These are phyloP conservation scores for Zaprionus africanus DNA, from an alignment of 1,140 invertebrate species.

Conservation along the genomic window DNA sequence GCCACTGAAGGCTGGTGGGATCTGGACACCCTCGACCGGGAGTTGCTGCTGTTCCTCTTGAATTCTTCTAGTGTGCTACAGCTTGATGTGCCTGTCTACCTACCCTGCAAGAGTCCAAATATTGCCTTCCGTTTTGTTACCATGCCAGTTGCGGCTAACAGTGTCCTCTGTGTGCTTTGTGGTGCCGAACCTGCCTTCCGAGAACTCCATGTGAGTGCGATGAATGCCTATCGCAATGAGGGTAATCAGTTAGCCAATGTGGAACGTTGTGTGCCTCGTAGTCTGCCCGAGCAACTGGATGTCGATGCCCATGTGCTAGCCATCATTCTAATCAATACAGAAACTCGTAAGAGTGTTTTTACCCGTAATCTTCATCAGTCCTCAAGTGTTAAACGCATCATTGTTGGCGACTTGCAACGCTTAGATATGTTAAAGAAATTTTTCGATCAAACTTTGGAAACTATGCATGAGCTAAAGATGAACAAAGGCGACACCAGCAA, in stretches of 20 bases:
- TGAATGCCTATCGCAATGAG: conserved; percentile 66
- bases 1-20: conserved; percentile 93
- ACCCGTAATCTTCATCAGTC: conserved; percentile 71
- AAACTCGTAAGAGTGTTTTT: conserved; percentile 64
- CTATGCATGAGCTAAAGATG: conserved; percentile 48
- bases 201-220: conserved; percentile 64
- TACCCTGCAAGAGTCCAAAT: conserved; percentile 91
- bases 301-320: conserved; percentile 72
- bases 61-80: conserved; percentile 86
- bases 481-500: neutral
- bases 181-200: conserved; percentile 71
- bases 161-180: conserved; percentile 71
- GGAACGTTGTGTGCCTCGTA: conserved; percentile 69
- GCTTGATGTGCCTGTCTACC: conserved; percentile 90
- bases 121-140: conserved; percentile 78
- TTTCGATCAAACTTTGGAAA: conserved; percentile 72
- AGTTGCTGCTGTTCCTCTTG: conserved; percentile 88
- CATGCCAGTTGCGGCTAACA: conserved; percentile 68
- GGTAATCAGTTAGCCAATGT: conserved; percentile 53
- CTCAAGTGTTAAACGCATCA: conserved; percentile 61
- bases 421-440: conserved; percentile 74
- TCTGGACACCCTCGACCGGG: conserved; percentile 89
- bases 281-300: conserved; percentile 69
- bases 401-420: conserved; percentile 70
- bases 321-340: conserved; percentile 68